phyloP scores from a whole-genome alignment of 2,888 invertebrate genomes.

The Hemithea aestivaria region DNA sequence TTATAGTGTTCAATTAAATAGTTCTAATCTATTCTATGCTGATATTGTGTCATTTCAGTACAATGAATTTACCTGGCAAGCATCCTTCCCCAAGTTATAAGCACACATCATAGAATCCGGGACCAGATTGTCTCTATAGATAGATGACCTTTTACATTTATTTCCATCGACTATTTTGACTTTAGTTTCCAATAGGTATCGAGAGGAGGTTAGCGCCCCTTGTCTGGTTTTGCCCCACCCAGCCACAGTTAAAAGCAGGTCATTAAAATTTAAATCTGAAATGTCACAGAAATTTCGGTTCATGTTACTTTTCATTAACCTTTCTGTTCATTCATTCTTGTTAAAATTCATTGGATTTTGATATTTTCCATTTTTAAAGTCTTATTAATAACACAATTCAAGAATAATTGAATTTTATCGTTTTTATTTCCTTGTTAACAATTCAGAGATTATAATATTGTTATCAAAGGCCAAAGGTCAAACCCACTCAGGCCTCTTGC shows the following conservation, averaged over 20 bases:
- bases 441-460: no score
- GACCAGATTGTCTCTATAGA: conserved; percentile 64
- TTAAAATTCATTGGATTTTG: no score
- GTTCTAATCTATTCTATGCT: no score
- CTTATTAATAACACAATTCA: no score
- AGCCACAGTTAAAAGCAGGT: conserved; percentile 56
- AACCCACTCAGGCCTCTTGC: no score
- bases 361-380: no score
- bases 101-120: conserved; percentile 80
- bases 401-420: no score
- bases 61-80: conserved; percentile 76
- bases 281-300: neutral
- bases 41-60: neutral
- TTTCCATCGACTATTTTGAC: conserved; percentile 57
- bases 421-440: no score
- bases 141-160: conserved; percentile 53
- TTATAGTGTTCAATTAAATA: no score
- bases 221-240: conserved; percentile 73
- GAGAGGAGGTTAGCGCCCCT: conserved; percentile 60
- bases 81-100: conserved; percentile 77
- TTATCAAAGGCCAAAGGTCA: no score
- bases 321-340: no score
- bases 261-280: conserved; percentile 54
- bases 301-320: no score
- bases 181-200: conserved; percentile 70